Conservation (phyloP, 2,797 vertebrate species). For the Hippopotamyrus pictus region DNA sequence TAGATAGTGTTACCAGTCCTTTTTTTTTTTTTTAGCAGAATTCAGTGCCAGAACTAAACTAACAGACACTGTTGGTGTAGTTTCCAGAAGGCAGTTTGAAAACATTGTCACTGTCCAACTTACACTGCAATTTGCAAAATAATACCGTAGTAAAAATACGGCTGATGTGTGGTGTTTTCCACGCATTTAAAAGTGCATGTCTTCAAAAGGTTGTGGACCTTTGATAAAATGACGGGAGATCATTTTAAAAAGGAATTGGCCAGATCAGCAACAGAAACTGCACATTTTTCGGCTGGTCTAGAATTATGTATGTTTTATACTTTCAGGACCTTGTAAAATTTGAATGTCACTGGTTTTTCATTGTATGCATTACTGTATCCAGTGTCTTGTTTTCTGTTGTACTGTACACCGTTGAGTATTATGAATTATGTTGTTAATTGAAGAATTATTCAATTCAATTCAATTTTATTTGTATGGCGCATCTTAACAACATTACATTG, state of each 20-base stretch:
- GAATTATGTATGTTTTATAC: neutral
- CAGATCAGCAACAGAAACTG: neutral
- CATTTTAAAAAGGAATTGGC: neutral
- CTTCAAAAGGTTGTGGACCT: neutral
- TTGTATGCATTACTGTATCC: neutral
- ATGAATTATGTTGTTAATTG: neutral
- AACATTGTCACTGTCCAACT: neutral
- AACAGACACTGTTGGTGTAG: neutral
- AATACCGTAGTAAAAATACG: neutral
- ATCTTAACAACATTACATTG: neutral
- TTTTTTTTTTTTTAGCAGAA: neutral
- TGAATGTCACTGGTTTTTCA: neutral
- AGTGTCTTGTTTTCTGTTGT: neutral
- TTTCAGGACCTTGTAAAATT: neutral
- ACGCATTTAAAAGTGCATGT: neutral
- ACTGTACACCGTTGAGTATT: neutral
- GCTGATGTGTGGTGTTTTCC: neutral
- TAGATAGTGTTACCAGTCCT: neutral
- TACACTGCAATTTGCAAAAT: neutral
- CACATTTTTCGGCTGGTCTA: neutral
- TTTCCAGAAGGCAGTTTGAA: neutral
- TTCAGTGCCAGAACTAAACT: neutral
- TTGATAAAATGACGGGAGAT: neutral
- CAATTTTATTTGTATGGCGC: neutral
- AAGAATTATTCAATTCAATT: neutral